Base-by-base conservation (phyloP, 2,797 vertebrate species). In the Phoebastria nigripes region DNA sequence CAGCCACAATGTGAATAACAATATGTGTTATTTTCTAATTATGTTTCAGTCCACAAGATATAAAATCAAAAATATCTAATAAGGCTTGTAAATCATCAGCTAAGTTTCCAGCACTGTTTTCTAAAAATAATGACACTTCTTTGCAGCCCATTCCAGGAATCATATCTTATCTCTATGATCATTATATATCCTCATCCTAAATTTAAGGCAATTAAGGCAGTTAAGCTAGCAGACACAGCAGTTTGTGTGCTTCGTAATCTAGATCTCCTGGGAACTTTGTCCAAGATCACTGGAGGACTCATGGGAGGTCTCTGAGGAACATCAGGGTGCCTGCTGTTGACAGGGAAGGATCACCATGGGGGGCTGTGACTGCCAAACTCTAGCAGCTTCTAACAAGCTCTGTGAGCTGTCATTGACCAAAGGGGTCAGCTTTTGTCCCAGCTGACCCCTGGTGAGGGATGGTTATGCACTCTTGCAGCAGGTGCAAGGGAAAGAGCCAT, bases 401-500 rank as follows among this genome's bases (percentile, higher is more conserved):
- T 65, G 9, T 29, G 29, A 47, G 24, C 18, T 77, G 26, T 51
- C 17, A 18, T 70, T 42, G 33, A n/a, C 35, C 6, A 25, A 31
- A 85, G 6, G 18, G 4, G 20, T 39, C 41, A 79, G 12, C 8
- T 69, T 79, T 67, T 31, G 31, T 49, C 19, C 20, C 31, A 61
- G 37, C 8, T 17, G 12, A 14, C 11, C 6, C 62, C 4, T 39
- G 37, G 4, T 55, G 24, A 67, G 22, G 24, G 46, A 25, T 12
- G 31, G 9, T 25, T 49, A 29, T 33, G 29, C 24, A 33, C 18
- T 18, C 9, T 44, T 58, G 62, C 13, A 37, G 31, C 42, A 90
- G 13, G 2, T 44, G 8, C 3, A 56, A 42, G 13, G 22, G 11
- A 49, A 4, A 18, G 5, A 58, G 11, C 2, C 4, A 2, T 15